Evolutionary conservation across 1,140 invertebrate genomes (phyloP), one percentile per base, ranked within the genome.

Genomic region (Prorops nasuta): DNA sequence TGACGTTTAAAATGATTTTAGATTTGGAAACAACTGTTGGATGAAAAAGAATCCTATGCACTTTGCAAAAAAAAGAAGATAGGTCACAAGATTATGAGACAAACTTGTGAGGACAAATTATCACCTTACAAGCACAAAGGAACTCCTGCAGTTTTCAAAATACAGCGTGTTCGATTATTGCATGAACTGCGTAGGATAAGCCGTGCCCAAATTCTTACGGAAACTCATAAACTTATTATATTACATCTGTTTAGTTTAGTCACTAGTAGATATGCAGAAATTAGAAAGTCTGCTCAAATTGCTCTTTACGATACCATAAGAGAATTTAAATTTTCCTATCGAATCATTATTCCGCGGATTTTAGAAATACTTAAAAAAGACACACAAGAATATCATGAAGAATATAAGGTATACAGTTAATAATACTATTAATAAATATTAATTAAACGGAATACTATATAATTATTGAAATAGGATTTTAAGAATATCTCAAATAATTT

Each of bases 201-300:
- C 19, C 67, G 66, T 10, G 68, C 62, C 37, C 60, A 68, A 31
- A 66, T 68, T 10, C 63, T 84, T 17, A 85, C 83, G 0, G 69
- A 77, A 31, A 80, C 81, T 2, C 88, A 90, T 58, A 72, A 77
- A 41, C 63, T 70, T 6, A 80, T 90, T 39, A 75, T 90, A 37
- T 57, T 80, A 7, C 80, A 87, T 71, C 62, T 91, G n/a, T 77
- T 89, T 18, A 74, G 76, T 43, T 67, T 91, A 14, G 78, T 83
- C 4, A 83, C 81, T 17, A 88, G 86, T 64, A 79, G 83, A 59
- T 91, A 91, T 58, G 84, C 84, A 56, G 81, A 84, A 57, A 83
- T 89, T 63, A 76, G 90, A 53, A 76, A 72, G 10, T 72, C 69
- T 43, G 84, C 88, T 14, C 90, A 92, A 72, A 54, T 58, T 80